Evolutionary conservation across 2,113 vertebrate species (phyloP).

Genomic region (Halcyon malimbica): DNA sequence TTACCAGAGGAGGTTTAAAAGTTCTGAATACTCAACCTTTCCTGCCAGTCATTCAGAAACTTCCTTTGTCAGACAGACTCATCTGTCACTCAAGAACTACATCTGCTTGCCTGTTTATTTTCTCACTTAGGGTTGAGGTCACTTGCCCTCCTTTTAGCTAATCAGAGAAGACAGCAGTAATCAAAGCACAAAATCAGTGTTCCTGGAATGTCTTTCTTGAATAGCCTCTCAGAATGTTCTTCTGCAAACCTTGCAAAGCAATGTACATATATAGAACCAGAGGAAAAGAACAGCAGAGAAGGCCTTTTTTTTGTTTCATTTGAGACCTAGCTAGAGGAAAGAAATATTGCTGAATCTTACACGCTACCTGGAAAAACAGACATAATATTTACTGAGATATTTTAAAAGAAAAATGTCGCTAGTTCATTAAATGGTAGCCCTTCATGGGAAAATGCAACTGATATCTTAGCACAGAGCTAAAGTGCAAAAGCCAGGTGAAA

Average conservation of each 20-base stretch:
- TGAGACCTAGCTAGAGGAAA: background rate
- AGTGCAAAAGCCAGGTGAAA: background rate
- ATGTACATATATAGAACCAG: background rate
- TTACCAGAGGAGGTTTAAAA: background rate
- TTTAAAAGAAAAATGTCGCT: background rate
- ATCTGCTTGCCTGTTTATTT: constrained; percentile 32
- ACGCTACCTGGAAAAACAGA: background rate
- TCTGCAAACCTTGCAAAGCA: background rate
- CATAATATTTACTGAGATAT: background rate
- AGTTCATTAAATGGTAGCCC: background rate
- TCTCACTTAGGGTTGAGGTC: constrained; percentile 32
- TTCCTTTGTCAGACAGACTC: constrained; percentile 1
- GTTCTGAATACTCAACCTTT: background rate
- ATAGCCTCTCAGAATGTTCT: background rate
- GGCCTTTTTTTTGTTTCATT: background rate
- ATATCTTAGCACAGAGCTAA: background rate
- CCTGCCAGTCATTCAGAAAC: background rate
- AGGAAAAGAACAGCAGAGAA: background rate
- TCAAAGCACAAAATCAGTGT: background rate
- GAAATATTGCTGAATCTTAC: background rate
- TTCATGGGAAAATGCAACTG: background rate
- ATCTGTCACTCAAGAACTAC: constrained; percentile 37
- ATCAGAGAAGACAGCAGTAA: constrained; percentile 41
- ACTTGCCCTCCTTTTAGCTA: constrained; percentile 18
- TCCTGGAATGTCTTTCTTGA: background rate